Percentiles rank a stretch among this genome's conserved stretches.
Evolutionary conservation across 1,140 invertebrate species (phyloP).

Genomic region (Hyles euphorbiae): DNA sequence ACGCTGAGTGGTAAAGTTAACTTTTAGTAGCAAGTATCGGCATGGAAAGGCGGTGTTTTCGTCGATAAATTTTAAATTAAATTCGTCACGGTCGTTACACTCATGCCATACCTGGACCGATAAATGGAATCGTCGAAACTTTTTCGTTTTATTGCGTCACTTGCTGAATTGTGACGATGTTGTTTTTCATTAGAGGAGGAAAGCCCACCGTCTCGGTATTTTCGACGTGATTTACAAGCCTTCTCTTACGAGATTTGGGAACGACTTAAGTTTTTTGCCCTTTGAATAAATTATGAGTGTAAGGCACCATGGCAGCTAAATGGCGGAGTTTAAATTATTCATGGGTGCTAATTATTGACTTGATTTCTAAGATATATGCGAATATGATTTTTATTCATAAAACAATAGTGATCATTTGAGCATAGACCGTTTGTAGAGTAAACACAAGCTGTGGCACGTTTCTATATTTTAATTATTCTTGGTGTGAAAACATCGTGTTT

Average conservation of each 20-base stretch:
- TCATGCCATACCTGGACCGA: neutral
- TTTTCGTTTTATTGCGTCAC: slow-evolving; percentile 17
- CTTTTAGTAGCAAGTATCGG: neutral
- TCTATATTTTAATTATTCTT: too few species aligned
- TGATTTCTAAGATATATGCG: too few species aligned
- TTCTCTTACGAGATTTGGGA: slow-evolving; percentile 25
- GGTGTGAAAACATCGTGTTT: too few species aligned
- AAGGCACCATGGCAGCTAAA: neutral
- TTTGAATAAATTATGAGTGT: slow-evolving; percentile 20
- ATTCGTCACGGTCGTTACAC: neutral
- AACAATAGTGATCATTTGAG: too few species aligned
- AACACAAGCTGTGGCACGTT: too few species aligned
- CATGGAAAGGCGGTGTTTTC: neutral
- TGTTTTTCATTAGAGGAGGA: slow-evolving; percentile 35
- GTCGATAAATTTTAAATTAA: slow-evolving; percentile 14
- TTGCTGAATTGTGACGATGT: slow-evolving; percentile 24
- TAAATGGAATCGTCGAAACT: slow-evolving; percentile 12
- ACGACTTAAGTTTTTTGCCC: slow-evolving; percentile 18
- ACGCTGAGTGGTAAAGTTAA: too few species aligned
- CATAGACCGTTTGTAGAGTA: too few species aligned
- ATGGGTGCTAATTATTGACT: too few species aligned
- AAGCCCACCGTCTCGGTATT: slow-evolving; percentile 18
- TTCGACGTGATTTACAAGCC: slow-evolving; percentile 31
- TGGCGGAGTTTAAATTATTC: too few species aligned
- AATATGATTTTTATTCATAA: too few species aligned